Evolutionary conservation across 2,113 vertebrate genomes (phyloP).

Genomic region (Vanacampus margaritifer): DNA sequence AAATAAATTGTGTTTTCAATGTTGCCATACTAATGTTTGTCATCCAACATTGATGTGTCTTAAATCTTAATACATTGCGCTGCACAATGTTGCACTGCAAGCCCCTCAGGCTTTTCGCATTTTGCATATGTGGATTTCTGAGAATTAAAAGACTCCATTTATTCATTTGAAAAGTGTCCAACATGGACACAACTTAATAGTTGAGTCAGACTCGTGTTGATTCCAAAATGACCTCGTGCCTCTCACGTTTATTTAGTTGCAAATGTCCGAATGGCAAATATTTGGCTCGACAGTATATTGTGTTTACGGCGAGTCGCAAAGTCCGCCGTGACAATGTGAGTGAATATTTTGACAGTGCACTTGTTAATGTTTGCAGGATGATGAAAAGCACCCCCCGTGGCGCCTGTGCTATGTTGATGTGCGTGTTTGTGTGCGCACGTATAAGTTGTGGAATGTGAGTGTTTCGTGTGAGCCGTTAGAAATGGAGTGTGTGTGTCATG

Average conservation of each 20-base stretch:
- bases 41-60: not conserved
- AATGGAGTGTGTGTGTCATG: constrained; percentile 13
- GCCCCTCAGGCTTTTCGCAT: not conserved
- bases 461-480: constrained; percentile 49
- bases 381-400: constrained; percentile 48
- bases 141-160: not conserved
- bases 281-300: not conserved
- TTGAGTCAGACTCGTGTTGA: not conserved
- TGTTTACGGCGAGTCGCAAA: constrained; percentile 10
- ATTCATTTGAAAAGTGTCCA: not conserved
- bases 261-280: not conserved
- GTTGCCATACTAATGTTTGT: too few species aligned
- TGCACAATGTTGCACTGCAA: not conserved
- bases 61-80: not conserved
- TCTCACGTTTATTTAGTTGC: not conserved
- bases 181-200: not conserved
- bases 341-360: constrained; percentile 48
- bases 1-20: too few species aligned
- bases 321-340: constrained; percentile 20
- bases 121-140: not conserved
- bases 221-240: not conserved
- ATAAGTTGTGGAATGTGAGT: constrained; percentile 43
- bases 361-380: constrained; percentile 56
- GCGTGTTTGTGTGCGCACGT: not conserved
- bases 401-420: constrained; percentile 9